Conservation (phyloP, 2,113 vertebrate species). For the Clarias batrachus region DNA sequence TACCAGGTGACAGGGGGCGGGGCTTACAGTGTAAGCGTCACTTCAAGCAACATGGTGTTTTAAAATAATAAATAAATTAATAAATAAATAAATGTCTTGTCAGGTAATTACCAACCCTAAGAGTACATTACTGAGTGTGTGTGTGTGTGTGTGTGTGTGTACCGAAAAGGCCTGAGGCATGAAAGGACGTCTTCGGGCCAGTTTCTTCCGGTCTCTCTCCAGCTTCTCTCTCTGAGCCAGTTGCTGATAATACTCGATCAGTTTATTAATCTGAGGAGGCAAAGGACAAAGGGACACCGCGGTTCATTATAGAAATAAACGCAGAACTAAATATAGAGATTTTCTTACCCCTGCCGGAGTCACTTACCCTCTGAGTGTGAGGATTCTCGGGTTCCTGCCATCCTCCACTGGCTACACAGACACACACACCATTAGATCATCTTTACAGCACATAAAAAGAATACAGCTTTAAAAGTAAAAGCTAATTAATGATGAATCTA, state of each 20-base stretch:
- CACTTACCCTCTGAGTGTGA: constrained; percentile 86
- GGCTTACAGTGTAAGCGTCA: background rate
- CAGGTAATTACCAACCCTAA: background rate
- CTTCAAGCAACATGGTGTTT: background rate
- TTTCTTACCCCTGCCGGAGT: background rate
- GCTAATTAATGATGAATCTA: too few species aligned
- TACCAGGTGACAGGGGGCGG: background rate
- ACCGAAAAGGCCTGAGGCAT: constrained; percentile 97
- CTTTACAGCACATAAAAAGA: background rate
- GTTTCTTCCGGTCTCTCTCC: constrained; percentile 92
- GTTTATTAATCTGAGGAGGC: constrained; percentile 86
- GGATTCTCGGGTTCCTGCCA: constrained; percentile 98
- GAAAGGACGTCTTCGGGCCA: constrained; percentile 89
- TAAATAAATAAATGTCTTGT: background rate
- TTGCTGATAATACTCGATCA: constrained; percentile 98
- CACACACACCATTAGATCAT: constrained; percentile 13
- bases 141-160: constrained; percentile 55
- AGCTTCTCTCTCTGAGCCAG: constrained; percentile 96
- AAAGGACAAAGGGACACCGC: background rate
- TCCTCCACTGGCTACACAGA: constrained; percentile 88
- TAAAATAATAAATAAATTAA: background rate
- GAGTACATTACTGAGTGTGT: background rate
- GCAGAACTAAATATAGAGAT: background rate
- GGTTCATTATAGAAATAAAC: background rate
- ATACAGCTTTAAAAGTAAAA: background rate